Evolutionary conservation across 2,888 invertebrate genomes (phyloP).

Genomic region (Cataglyphis cursor): DNA sequence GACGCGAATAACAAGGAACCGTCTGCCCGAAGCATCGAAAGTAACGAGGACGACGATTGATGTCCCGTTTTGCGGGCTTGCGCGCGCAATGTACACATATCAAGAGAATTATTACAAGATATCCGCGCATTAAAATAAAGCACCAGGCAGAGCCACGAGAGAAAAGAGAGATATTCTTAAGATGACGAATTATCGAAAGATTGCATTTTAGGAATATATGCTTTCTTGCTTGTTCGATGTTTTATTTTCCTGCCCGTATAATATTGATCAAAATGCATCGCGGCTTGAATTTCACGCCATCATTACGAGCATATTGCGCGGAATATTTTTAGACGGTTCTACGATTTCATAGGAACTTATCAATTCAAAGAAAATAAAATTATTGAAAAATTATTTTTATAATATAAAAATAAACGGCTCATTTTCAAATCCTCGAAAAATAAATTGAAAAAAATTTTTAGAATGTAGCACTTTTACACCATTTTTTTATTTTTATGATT

Average conservation of each 20-base stretch:
- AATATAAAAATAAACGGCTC: neutral
- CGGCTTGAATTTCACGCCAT: conserved; percentile 60
- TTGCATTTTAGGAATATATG: conserved; percentile 60
- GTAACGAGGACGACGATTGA: conserved; percentile 75
- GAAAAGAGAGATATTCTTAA: conserved; percentile 66
- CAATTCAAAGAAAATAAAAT: neutral
- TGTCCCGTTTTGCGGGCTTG: conserved; percentile 65
- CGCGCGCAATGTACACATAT: conserved; percentile 54
- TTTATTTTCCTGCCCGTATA: neutral
- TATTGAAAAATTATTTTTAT: neutral
- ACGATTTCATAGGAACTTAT: conserved; percentile 28
- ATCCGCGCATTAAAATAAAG: conserved; percentile 71
- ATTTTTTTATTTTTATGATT: neutral
- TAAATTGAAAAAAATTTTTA: neutral
- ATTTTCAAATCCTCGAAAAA: neutral
- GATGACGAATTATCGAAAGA: conserved; percentile 70
- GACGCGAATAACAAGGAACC: conserved; percentile 71
- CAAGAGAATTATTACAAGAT: conserved; percentile 73
- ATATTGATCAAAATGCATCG: conserved; percentile 33
- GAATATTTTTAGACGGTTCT: neutral
- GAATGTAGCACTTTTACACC: neutral
- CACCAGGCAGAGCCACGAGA: conserved; percentile 8
- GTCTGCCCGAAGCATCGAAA: conserved; percentile 72
- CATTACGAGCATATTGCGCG: conserved; percentile 26
- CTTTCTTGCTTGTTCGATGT: conserved; percentile 17